Percentiles rank a stretch among this genome's conserved stretches.
phyloP scores from a whole-genome alignment of 2,888 invertebrate genomes.

The Agrotis clavis region DNA sequence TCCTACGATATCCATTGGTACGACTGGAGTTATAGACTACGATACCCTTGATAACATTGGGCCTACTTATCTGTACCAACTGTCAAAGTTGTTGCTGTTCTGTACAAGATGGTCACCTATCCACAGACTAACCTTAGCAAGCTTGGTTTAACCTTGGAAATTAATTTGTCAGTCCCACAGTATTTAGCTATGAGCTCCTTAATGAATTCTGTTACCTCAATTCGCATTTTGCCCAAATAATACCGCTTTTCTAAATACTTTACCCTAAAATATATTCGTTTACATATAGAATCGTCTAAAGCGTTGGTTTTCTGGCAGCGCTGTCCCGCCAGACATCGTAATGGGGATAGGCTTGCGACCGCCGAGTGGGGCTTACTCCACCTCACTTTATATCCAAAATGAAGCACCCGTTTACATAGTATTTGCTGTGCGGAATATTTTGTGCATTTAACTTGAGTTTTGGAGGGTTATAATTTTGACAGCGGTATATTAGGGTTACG shows the following conservation, averaged over 20 bases:
- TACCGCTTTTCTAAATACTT: background rate
- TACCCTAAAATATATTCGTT: slow-evolving; percentile 1
- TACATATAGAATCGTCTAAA: slow-evolving; percentile 29
- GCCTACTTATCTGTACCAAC: too few species aligned
- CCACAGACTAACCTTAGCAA: too few species aligned
- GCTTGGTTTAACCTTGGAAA: too few species aligned
- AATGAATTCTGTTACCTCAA: too few species aligned
- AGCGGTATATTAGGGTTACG: background rate
- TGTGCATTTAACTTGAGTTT: slow-evolving; percentile 15
- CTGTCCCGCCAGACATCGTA: slow-evolving; percentile 57
- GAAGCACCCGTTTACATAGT: slow-evolving; percentile 49
- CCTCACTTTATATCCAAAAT: slow-evolving; percentile 55
- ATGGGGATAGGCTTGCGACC: slow-evolving; percentile 55
- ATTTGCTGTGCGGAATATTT: slow-evolving; percentile 20
- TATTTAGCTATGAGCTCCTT: too few species aligned
- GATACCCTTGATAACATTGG: too few species aligned
- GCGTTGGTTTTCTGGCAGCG: slow-evolving; percentile 37
- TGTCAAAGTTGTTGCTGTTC: too few species aligned
- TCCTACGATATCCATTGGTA: too few species aligned
- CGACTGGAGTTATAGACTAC: too few species aligned
- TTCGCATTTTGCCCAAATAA: background rate
- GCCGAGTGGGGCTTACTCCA: slow-evolving; percentile 46
- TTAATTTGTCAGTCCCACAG: too few species aligned
- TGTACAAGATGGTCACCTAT: too few species aligned
- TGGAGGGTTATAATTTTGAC: slow-evolving; percentile 4